These are phyloP conservation scores for Julus scanicus DNA, from an alignment of 2,888 invertebrate genomes.

Conservation along the genomic window DNA sequence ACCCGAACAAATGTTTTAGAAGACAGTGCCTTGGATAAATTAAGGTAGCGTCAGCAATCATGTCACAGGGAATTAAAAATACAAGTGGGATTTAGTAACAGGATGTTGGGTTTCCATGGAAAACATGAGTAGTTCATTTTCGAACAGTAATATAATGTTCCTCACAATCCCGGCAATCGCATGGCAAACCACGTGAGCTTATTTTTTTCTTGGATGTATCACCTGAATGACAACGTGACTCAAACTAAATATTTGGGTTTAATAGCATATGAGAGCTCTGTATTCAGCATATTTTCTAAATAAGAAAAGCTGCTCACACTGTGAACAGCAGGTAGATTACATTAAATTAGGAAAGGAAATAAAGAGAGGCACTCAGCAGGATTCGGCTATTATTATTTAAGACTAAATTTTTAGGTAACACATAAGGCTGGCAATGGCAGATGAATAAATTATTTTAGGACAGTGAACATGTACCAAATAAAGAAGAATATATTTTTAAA, in stretches of 20 bases:
- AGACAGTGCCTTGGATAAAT: not conserved
- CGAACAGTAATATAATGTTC: not conserved
- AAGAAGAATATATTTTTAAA: not conserved
- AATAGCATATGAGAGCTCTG: not conserved
- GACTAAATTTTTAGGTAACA: not conserved
- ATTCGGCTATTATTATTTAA: not conserved
- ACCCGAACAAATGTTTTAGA: not conserved
- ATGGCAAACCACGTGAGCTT: not conserved
- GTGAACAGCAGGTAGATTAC: not conserved
- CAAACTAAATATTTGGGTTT: not conserved
- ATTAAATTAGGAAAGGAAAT: not conserved
- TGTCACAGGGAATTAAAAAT: conserved; percentile 8
- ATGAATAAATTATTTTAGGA: not conserved
- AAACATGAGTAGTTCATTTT: not conserved
- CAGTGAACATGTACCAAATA: not conserved
- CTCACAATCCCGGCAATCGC: not conserved
- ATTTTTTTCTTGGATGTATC: not conserved
- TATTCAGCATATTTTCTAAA: not conserved
- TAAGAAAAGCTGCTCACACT: not conserved
- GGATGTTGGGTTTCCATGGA: not conserved
- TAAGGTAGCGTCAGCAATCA: not conserved
- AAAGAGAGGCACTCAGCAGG: not conserved
- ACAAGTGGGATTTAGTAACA: conserved; percentile 13
- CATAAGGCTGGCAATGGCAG: conserved; percentile 3
- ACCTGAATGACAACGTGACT: conserved; percentile 23